Evolutionary conservation across 2,113 vertebrate genomes (phyloP).

Genomic region (Camelus bactrianus): DNA sequence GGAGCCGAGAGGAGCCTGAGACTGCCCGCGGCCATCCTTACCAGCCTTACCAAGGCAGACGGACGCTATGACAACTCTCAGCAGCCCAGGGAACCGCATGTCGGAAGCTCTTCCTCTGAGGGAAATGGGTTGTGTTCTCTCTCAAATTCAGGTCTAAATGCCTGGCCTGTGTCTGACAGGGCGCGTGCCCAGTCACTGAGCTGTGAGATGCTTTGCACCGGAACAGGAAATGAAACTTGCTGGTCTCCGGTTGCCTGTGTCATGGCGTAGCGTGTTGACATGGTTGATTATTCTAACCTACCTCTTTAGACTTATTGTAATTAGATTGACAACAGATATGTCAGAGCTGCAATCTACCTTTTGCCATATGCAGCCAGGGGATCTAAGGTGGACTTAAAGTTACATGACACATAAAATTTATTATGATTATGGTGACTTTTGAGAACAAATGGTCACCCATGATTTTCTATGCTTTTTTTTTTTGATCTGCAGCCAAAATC

Average conservation of each 20-base stretch:
- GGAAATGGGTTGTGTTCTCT: background rate
- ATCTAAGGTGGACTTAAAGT: background rate
- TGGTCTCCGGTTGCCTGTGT: background rate
- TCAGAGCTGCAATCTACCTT: background rate
- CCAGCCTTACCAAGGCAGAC: background rate
- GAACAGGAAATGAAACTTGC: background rate
- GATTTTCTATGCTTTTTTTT: background rate
- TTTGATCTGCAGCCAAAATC: background rate
- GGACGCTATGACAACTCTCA: background rate
- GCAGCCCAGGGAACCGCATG: background rate
- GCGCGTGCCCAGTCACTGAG: accelerated
- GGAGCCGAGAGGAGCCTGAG: background rate
- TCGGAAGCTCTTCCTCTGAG: background rate
- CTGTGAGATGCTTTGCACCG: background rate
- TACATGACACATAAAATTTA: background rate
- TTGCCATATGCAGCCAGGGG: background rate
- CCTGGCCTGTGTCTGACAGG: background rate
- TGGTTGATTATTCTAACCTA: background rate
- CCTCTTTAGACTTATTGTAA: background rate
- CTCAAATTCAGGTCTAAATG: background rate
- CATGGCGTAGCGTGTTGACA: background rate
- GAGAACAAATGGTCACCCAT: background rate
- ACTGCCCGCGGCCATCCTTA: background rate
- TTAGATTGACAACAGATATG: background rate
- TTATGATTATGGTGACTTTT: background rate